A percentile compares a stretch with the other conserved stretches of the same genome.
Evolutionary conservation across 2,113 vertebrate species (phyloP).

Genomic region (Tenebrosternarchus preto): DNA sequence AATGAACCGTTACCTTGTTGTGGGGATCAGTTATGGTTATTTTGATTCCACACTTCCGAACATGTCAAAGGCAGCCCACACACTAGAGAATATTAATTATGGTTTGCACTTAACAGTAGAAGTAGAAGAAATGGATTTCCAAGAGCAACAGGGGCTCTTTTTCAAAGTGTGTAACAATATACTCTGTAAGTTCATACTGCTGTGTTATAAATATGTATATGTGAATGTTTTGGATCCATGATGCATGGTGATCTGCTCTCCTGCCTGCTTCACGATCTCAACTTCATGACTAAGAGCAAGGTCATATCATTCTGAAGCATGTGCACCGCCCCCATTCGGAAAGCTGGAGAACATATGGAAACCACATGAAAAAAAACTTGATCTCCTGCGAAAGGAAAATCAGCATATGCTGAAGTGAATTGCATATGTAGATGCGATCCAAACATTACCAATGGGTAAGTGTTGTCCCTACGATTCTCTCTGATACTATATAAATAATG

Average conservation of each 20-base stretch:
- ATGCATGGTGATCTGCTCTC: neutral
- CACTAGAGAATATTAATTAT: conserved; percentile 14
- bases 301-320: neutral
- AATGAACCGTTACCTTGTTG: neutral
- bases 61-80: conserved; percentile 18
- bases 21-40: conserved; percentile 17
- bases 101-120: neutral
- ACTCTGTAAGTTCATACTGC: neutral
- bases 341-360: neutral
- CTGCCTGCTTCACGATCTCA: neutral
- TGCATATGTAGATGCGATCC: too few species aligned
- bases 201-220: neutral
- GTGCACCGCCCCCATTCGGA: neutral
- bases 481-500: neutral
- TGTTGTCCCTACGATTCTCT: too few species aligned
- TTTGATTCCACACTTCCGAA: conserved; percentile 16
- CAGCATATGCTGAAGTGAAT: too few species aligned
- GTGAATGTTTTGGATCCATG: neutral
- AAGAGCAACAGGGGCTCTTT: neutral
- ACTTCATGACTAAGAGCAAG: conserved; percentile 33
- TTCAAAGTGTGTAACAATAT: neutral
- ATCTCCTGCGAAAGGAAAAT: neutral
- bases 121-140: neutral
- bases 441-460: too few species aligned
- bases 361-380: neutral